Percentiles rank a stretch among this genome's conserved stretches.
These are phyloP conservation scores for Chloroceryle inda DNA, from an alignment of 2,797 vertebrate genomes.

Conservation along the genomic window DNA sequence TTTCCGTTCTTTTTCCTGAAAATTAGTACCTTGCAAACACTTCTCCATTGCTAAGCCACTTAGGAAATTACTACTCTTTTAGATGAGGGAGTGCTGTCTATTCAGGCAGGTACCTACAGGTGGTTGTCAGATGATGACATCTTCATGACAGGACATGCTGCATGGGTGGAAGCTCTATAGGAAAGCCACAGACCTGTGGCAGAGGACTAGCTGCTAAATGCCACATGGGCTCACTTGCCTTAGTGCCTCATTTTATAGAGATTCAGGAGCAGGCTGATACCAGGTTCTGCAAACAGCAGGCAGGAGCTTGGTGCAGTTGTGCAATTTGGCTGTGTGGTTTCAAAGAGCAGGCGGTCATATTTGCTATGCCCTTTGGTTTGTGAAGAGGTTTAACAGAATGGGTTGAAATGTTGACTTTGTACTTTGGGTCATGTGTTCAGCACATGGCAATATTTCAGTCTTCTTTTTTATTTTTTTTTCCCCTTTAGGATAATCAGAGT, in stretches of 20 bases:
- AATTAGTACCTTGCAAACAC: background rate
- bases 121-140: background rate
- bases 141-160: background rate
- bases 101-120: background rate
- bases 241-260: rapidly evolving
- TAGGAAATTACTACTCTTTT: background rate
- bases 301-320: rapidly evolving
- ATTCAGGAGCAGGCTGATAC: background rate
- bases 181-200: rapidly evolving
- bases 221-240: background rate
- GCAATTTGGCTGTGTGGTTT: background rate
- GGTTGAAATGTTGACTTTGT: constrained; percentile 49
- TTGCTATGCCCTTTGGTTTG: background rate
- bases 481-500: background rate
- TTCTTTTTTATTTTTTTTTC: background rate
- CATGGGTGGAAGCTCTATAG: background rate
- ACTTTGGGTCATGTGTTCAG: background rate
- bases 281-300: rapidly evolving
- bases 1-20: background rate
- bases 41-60: background rate
- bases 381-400: background rate
- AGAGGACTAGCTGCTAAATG: rapidly evolving
- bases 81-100: background rate
- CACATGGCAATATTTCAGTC: background rate
- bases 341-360: constrained; percentile 20